A percentile compares a stretch with the other conserved stretches of the same genome.
phyloP scores from a whole-genome alignment of 2,113 vertebrate genomes.

The Lepus europaeus region DNA sequence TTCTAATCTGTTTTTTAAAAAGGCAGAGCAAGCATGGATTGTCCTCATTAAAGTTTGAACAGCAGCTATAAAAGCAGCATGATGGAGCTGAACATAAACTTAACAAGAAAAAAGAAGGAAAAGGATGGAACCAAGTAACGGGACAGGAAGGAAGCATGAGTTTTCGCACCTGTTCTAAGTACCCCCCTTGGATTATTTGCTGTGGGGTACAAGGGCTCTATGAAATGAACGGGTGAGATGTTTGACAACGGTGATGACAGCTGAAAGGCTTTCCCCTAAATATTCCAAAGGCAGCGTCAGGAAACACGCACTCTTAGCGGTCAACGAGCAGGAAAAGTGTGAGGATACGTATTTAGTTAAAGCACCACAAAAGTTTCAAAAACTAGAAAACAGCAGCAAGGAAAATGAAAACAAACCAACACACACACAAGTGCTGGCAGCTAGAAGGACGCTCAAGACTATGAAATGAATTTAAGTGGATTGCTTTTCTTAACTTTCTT shows the following conservation, averaged over 20 bases:
- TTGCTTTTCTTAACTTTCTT: neutral
- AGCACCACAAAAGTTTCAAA: neutral
- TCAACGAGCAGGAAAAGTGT: neutral
- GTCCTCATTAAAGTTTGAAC: slow-evolving; percentile 78
- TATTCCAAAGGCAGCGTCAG: neutral
- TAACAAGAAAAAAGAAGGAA: slow-evolving; percentile 54
- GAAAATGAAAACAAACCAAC: neutral
- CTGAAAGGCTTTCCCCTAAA: neutral
- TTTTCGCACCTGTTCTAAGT: neutral
- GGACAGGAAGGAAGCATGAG: neutral
- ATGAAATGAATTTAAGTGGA: neutral
- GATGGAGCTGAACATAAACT: slow-evolving; percentile 51
- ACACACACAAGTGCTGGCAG: neutral
- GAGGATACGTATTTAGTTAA: neutral
- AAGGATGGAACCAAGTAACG: neutral
- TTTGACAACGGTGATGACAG: neutral
- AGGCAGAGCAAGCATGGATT: slow-evolving; percentile 69
- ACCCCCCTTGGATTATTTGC: neutral
- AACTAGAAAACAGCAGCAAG: neutral
- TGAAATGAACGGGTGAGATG: neutral
- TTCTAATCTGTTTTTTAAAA: slow-evolving; percentile 67
- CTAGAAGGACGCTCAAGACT: neutral
- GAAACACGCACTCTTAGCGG: neutral
- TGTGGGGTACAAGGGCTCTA: neutral
- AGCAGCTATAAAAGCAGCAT: slow-evolving; percentile 65